phyloP scores from a whole-genome alignment of 2,113 vertebrate species.

The Kobus ellipsiprymnus region DNA sequence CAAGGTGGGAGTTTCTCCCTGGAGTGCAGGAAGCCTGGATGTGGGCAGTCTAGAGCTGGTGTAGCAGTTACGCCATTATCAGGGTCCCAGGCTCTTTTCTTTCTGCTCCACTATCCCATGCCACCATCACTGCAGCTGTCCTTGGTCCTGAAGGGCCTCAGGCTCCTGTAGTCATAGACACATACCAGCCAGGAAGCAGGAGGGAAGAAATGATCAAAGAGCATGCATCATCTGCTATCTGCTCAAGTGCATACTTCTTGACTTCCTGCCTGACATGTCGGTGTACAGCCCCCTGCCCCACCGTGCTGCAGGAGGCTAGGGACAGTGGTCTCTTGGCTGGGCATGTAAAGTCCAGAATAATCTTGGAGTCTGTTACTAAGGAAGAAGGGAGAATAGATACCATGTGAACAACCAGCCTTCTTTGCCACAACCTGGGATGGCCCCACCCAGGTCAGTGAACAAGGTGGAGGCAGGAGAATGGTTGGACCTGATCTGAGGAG shows the following conservation, averaged over 20 bases:
- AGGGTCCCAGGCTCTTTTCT: neutral
- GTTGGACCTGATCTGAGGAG: neutral
- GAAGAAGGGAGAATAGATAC: neutral
- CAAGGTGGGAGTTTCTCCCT: neutral
- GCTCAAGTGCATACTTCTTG: neutral
- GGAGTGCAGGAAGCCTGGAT: accelerated
- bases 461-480: neutral
- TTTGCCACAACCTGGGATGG: neutral
- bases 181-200: neutral
- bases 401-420: neutral
- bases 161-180: accelerated
- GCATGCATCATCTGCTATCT: neutral
- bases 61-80: accelerated
- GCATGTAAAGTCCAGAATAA: neutral
- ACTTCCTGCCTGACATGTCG: neutral
- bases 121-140: too few relatives aligned
- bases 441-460: neutral
- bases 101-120: neutral
- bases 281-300: too few relatives aligned
- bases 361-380: neutral
- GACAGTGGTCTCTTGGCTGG: neutral
- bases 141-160: neutral
- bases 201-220: too few relatives aligned
- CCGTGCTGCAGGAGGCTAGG: accelerated
- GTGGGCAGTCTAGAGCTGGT: neutral